Evolutionary conservation across 2,797 vertebrate species (phyloP).

Genomic region (Australoheros facetus): DNA sequence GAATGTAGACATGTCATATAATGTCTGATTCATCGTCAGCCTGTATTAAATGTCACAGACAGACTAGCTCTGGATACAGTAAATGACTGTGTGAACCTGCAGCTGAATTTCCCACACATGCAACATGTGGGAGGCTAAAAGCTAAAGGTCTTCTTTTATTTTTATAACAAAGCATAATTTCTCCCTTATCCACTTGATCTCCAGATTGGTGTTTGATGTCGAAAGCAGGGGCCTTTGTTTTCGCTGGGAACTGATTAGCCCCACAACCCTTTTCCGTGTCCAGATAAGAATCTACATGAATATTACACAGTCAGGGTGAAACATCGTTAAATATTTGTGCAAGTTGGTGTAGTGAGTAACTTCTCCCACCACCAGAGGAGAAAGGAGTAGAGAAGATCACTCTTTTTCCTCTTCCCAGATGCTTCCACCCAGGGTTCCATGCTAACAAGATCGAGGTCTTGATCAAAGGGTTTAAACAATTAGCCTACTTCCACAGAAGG

Average conservation of each 20-base stretch:
- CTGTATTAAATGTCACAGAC: constrained; percentile 68
- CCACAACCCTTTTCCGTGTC: constrained; percentile 66
- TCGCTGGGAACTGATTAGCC: constrained; percentile 66
- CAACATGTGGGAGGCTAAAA: constrained; percentile 29
- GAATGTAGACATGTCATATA: constrained; percentile 67
- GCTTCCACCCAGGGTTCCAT: constrained; percentile 78
- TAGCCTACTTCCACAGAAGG: constrained; percentile 78
- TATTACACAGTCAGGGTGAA: constrained; percentile 55
- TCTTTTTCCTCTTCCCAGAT: constrained; percentile 74
- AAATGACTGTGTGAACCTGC: constrained; percentile 51
- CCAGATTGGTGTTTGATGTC: constrained; percentile 56
- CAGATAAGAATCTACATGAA: constrained; percentile 77
- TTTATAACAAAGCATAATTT: constrained; percentile 53
- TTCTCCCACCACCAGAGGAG: constrained; percentile 62
- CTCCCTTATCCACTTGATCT: constrained; percentile 58
- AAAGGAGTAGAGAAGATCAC: constrained; percentile 42
- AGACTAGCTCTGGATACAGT: constrained; percentile 42
- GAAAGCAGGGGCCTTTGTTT: constrained; percentile 65
- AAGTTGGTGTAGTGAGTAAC: constrained; percentile 52
- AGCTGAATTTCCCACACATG: constrained; percentile 32
- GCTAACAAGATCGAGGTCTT: constrained; percentile 82
- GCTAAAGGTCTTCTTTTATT: constrained; percentile 53
- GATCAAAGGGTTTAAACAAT: constrained; percentile 85
- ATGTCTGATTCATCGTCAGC: constrained; percentile 55
- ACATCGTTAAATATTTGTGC: constrained; percentile 24